Evolutionary conservation across 2,113 vertebrate genomes (phyloP).

Genomic region (Coracopsis vasa): DNA sequence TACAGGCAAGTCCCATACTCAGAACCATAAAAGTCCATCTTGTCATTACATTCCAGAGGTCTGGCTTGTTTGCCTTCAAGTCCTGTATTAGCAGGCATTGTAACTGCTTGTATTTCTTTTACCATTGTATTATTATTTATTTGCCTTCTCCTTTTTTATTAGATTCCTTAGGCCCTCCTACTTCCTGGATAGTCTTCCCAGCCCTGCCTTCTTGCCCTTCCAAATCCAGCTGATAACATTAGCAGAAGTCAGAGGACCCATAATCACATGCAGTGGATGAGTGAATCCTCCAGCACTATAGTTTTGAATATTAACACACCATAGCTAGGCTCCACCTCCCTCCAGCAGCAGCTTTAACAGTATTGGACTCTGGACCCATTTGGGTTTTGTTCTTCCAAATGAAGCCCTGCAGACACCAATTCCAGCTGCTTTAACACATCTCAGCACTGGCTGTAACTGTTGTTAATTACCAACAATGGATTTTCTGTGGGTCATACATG

Average conservation of each 20-base stretch:
- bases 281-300: accelerated
- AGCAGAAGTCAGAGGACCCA: not conserved
- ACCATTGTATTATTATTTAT: not conserved
- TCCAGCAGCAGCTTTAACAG: not conserved
- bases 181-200: not conserved
- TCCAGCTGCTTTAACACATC: not conserved
- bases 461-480: accelerated
- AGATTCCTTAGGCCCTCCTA: not conserved
- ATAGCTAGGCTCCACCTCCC: not conserved
- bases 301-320: not conserved
- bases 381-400: not conserved
- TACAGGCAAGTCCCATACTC: not conserved
- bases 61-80: not conserved
- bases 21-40: not conserved
- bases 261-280: not conserved
- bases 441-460: not conserved
- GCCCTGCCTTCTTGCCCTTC: not conserved
- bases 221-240: not conserved
- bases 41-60: not conserved
- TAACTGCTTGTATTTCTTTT: not conserved
- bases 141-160: not conserved
- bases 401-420: not conserved
- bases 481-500: not conserved
- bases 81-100: not conserved
- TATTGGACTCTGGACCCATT: not conserved